phyloP scores from a whole-genome alignment of 2,888 invertebrate genomes.

The Dryococelus australis region DNA sequence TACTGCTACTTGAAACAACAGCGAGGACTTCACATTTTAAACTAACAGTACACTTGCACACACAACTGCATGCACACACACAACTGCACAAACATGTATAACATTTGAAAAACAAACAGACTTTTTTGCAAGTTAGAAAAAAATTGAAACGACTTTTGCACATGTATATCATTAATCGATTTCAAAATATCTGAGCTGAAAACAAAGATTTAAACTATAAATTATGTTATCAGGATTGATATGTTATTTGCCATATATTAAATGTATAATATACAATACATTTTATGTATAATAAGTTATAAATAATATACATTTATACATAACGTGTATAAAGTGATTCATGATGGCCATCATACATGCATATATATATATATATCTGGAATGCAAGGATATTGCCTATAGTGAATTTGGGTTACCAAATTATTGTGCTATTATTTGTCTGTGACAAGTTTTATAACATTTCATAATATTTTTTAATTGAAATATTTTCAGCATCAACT shows the following conservation, averaged over 20 bases:
- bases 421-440: not conserved
- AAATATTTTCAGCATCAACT: not conserved
- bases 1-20: not conserved
- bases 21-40: not conserved
- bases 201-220: no score
- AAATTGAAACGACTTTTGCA: not conserved
- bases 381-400: not conserved
- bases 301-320: not conserved
- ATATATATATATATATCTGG: not conserved
- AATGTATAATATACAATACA: not conserved
- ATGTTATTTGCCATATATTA: not conserved
- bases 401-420: not conserved
- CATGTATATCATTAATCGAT: not conserved
- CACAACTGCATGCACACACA: slow-evolving; percentile 9
- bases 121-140: not conserved
- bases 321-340: not conserved
- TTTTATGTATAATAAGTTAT: not conserved
- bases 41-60: not conserved
- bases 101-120: not conserved
- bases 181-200: not conserved
- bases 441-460: not conserved
- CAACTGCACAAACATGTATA: not conserved
- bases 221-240: not conserved
- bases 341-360: not conserved
- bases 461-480: not conserved